A percentile compares a stretch with the other conserved stretches of the same genome.
These are phyloP conservation scores for Lacerta bilineata DNA, from an alignment of 2,797 vertebrate genomes.

Conservation along the genomic window DNA sequence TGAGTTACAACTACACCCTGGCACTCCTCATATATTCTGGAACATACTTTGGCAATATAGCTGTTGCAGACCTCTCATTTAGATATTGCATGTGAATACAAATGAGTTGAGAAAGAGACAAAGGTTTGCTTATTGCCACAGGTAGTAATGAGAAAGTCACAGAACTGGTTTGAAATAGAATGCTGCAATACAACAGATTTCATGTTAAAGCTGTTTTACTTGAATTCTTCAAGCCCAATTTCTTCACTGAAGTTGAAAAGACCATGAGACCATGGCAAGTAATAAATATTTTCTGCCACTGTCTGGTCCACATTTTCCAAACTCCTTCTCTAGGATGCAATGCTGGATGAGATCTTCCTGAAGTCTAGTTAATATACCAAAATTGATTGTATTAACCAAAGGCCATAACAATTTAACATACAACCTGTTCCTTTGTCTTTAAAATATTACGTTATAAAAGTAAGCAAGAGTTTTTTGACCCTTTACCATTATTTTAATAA, in stretches of 20 bases:
- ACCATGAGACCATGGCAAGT: neutral
- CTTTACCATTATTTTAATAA: neutral
- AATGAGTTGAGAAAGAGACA: neutral
- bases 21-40: neutral
- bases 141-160: conserved; percentile 46
- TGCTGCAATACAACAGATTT: conserved; percentile 50
- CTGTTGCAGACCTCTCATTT: neutral
- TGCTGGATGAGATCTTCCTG: neutral
- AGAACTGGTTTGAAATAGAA: conserved; percentile 55
- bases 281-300: neutral
- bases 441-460: neutral
- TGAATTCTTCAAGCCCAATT: neutral
- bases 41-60: neutral
- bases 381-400: no score
- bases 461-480: neutral
- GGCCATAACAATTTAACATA: neutral
- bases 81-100: neutral
- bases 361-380: neutral
- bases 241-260: neutral
- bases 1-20: neutral
- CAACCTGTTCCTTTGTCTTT: neutral
- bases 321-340: neutral
- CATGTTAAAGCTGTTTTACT: conserved; percentile 37
- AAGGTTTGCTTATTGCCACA: conserved; percentile 32
- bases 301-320: neutral